These are phyloP conservation scores for Volucella zonaria DNA, from an alignment of 2,888 invertebrate genomes.

Conservation along the genomic window DNA sequence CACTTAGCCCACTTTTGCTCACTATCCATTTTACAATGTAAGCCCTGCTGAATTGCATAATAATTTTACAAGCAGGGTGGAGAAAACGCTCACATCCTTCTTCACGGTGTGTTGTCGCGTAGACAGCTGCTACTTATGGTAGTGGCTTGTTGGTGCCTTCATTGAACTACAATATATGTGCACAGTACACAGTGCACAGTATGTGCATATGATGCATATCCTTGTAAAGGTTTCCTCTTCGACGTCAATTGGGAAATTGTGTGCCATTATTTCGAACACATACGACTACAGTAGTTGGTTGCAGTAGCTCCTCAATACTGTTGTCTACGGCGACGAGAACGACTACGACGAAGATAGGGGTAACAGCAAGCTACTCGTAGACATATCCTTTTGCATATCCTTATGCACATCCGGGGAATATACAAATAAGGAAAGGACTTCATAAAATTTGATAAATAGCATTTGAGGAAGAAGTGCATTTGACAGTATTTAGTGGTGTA, in stretches of 20 bases:
- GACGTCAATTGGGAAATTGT: conserved; percentile 61
- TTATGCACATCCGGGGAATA: conserved; percentile 44
- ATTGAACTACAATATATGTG: conserved; percentile 12
- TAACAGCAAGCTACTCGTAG: conserved; percentile 39
- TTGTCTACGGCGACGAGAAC: not conserved
- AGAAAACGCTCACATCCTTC: conserved; percentile 46
- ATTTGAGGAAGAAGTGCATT: conserved; percentile 51
- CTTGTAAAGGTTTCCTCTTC: conserved; percentile 51
- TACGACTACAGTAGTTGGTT: conserved; percentile 1
- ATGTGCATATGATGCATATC: conserved; percentile 42
- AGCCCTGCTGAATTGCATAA: conserved; percentile 54
- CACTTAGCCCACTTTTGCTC: not conserved
- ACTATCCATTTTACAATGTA: conserved; percentile 28
- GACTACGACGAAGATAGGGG: conserved; percentile 12
- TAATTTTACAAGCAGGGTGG: conserved; percentile 43
- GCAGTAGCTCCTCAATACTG: conserved; percentile 25
- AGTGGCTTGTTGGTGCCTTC: not conserved
- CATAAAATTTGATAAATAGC: conserved; percentile 72
- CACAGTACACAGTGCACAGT: not conserved
- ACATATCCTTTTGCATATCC: conserved; percentile 56
- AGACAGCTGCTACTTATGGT: conserved; percentile 9
- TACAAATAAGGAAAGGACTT: conserved; percentile 51
- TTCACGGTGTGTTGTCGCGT: conserved; percentile 25
- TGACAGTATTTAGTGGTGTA: conserved; percentile 61
- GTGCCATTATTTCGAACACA: conserved; percentile 54